Percentiles rank a stretch among this genome's conserved stretches.
Evolutionary conservation across 37 sponge, comb jelly and placozoan species (phyloP).

Genomic region (Corticium candelabrum): DNA sequence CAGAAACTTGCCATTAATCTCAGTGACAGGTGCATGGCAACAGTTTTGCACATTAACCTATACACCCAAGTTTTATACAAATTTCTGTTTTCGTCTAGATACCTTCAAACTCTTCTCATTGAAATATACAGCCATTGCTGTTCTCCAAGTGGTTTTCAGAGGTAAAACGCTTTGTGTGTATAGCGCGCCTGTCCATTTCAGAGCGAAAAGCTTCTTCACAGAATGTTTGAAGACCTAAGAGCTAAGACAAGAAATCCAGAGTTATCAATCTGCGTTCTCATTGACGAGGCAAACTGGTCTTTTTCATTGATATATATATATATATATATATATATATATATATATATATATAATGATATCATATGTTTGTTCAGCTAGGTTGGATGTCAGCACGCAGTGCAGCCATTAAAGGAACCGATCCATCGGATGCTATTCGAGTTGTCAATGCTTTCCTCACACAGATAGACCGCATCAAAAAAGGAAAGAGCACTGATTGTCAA

Average conservation of each 20-base stretch:
- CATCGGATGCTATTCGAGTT: conserved; percentile 96
- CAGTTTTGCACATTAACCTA: neutral
- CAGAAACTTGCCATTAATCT: conserved; percentile 91
- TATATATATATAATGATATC: no score
- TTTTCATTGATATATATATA: neutral
- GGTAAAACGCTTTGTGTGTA: no score
- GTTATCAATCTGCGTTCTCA: conserved; percentile 84
- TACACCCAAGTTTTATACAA: neutral
- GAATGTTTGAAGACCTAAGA: conserved; percentile 89
- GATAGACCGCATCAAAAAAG: conserved; percentile 79
- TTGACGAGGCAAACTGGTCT: conserved; percentile 98
- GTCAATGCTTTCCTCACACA: conserved; percentile 97
- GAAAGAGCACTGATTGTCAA: conserved; percentile 19
- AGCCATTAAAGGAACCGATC: conserved; percentile 82
- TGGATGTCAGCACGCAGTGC: conserved; percentile 80
- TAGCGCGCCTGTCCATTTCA: conserved; percentile 2
- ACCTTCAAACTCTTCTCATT: conserved; percentile 78
- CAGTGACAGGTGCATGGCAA: conserved; percentile 55
- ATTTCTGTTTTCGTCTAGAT: conserved; percentile 32
- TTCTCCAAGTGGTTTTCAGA: conserved; percentile 99
- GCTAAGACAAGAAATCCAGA: conserved; percentile 73
- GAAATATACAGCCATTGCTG: conserved; percentile 98
- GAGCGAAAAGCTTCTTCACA: conserved; percentile 99
- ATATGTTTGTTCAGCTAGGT: conserved; percentile 26
- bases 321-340: no score